A percentile compares a stretch with the other conserved stretches of the same genome.
Conservation (phyloP, 2,888 invertebrate genomes). For the Platypus cylindrus region DNA sequence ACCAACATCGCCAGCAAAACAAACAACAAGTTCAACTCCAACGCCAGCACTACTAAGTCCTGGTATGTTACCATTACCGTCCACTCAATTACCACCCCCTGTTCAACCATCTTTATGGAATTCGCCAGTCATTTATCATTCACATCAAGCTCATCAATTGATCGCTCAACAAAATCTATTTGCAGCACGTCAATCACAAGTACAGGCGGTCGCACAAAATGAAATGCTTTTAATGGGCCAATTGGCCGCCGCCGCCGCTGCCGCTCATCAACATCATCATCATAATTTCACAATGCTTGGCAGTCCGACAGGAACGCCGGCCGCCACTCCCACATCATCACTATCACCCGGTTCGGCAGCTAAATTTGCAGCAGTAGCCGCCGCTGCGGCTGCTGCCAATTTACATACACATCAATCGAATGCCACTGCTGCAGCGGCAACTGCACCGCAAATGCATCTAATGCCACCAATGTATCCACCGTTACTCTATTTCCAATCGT, state of each 20-base stretch:
- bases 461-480: slow-evolving; percentile 10
- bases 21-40: slow-evolving; percentile 37
- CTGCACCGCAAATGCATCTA: too few species aligned
- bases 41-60: slow-evolving; percentile 44
- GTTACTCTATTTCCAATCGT: too few species aligned
- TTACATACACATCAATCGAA: too few species aligned
- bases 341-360: slow-evolving; percentile 23
- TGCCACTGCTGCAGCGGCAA: too few species aligned
- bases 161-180: slow-evolving; percentile 60
- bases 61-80: slow-evolving; percentile 49
- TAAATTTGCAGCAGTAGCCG: slow-evolving; percentile 31
- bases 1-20: slow-evolving; percentile 41
- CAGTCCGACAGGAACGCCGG: slow-evolving; percentile 24
- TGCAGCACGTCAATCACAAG: slow-evolving; percentile 43
- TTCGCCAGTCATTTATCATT: slow-evolving; percentile 36
- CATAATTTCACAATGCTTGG: slow-evolving; percentile 32
- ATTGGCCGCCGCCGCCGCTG: slow-evolving; percentile 23
- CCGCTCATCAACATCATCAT: too few species aligned
- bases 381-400: slow-evolving; percentile 15
- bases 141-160: slow-evolving; percentile 45
- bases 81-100: slow-evolving; percentile 32
- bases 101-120: slow-evolving; percentile 29
- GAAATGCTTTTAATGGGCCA: slow-evolving; percentile 33
- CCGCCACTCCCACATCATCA: slow-evolving; percentile 27
- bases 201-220: slow-evolving; percentile 39